A percentile compares a stretch with the other conserved stretches of the same genome.
Evolutionary conservation across 2,888 invertebrate species (phyloP).

Genomic region (Sesamia inferens): DNA sequence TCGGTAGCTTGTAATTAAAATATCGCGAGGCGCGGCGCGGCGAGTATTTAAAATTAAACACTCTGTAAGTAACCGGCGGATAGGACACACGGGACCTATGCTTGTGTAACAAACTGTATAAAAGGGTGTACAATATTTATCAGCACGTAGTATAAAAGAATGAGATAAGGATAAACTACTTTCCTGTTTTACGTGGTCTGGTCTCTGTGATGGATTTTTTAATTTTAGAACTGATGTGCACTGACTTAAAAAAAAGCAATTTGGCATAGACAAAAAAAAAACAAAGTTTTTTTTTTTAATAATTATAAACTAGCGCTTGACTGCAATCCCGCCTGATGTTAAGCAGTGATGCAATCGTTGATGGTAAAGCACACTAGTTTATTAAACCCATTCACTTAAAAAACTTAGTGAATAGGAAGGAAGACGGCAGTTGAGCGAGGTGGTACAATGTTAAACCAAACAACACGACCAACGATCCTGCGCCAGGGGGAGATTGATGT

Average conservation of each 20-base stretch:
- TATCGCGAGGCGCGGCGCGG: constrained; percentile 60
- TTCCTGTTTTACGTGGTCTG: not conserved
- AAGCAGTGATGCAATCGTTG: too few species aligned
- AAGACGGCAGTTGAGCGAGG: too few species aligned
- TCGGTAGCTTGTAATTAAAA: constrained; percentile 70
- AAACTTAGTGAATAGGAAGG: too few species aligned
- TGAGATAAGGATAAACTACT: not conserved
- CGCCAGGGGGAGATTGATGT: too few species aligned
- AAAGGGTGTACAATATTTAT: not conserved
- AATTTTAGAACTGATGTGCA: not conserved
- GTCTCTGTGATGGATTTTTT: not conserved
- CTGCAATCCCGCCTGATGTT: too few species aligned
- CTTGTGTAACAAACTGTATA: not conserved
- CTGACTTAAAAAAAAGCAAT: not conserved
- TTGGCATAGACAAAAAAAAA: not conserved
- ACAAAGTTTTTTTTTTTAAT: too few species aligned
- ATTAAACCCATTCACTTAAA: too few species aligned
- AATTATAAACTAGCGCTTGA: too few species aligned
- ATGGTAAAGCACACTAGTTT: too few species aligned
- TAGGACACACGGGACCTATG: constrained; percentile 44
- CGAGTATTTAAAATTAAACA: constrained; percentile 64
- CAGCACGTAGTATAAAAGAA: not conserved
- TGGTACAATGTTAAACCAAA: too few species aligned
- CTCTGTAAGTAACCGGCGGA: constrained; percentile 44
- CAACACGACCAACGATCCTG: too few species aligned